Percentiles rank a stretch among this genome's conserved stretches.
Evolutionary conservation across 37 sponge, comb jelly and placozoan species (phyloP).

Genomic region (Aplysina aerophoba): DNA sequence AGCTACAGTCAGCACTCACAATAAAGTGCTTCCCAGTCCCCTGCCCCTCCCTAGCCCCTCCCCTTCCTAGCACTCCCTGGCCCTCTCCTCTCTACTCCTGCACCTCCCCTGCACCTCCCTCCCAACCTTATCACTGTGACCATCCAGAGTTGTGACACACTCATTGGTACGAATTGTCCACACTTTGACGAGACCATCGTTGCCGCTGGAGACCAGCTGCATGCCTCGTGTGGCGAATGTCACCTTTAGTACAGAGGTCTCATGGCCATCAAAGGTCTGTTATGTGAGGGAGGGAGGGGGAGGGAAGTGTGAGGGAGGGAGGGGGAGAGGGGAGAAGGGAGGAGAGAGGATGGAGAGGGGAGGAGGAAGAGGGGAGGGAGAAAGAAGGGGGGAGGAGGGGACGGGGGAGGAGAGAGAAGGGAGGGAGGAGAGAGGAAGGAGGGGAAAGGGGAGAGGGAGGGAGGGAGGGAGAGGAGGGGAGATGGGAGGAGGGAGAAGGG

Average conservation of each 20-base stretch:
- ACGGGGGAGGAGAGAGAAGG: not conserved
- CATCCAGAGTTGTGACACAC: constrained; percentile 88
- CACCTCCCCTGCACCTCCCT: not conserved
- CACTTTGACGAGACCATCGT: constrained; percentile 94
- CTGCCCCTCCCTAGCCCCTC: not conserved
- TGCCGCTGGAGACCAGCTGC: constrained; percentile 85
- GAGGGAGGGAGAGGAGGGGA: not conserved
- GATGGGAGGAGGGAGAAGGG: not conserved
- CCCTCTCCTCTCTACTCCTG: not conserved
- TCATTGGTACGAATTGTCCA: constrained; percentile 90
- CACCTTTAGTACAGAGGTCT: constrained; percentile 82
- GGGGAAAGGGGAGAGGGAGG: not conserved
- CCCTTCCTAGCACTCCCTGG: too few relatives aligned
- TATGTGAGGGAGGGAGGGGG: not conserved
- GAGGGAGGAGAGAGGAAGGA: not conserved
- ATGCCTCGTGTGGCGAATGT: constrained; percentile 85
- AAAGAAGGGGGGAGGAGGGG: too few relatives aligned
- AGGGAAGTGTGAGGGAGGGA: not conserved
- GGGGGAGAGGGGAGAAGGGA: not conserved
- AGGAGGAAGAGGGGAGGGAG: too few relatives aligned
- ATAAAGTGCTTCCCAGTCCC: too few relatives aligned
- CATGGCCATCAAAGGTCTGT: constrained; percentile 94
- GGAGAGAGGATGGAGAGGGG: not conserved
- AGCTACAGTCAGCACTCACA: too few relatives aligned
- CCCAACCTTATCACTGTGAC: constrained; percentile 83